Base-by-base conservation (phyloP, 1,140 invertebrate genomes). In the Aphis gossypii region DNA sequence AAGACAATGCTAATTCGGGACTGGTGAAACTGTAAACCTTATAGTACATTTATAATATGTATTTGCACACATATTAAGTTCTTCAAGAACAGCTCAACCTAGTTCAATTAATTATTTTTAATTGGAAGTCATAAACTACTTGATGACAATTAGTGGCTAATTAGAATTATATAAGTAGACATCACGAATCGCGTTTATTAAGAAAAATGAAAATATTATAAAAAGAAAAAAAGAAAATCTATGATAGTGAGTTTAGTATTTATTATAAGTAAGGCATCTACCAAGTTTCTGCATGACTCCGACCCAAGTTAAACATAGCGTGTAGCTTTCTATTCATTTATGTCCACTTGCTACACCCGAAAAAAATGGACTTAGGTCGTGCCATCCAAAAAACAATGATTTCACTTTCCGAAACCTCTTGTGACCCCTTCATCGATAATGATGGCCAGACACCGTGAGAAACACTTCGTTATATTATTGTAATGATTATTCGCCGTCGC, bases 371-470 rank as follows among this genome's bases (percentile, higher is more conserved):
- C 76, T 86, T 56, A 14, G 76, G 76, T 93, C 92, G 92, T 93
- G 46, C n/a, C n/a, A 35, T 48, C 46, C 82, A 44, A 86, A 92
- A 93, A 93, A 93, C 46, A 93, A 84, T 86, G 92, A 93, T 93
- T 93, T 93, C 92, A 93, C 92, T 93, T 93, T 93, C 48, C 23
- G 92, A 54, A 90, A 93, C 92, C 82, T 93, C 48, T 93, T 38
- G 82, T 93, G 92, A 93, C 92, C 92, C 38, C 82, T 86, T 51
- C 82, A 83, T 92, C 44, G 48, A 93, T 93, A 86, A 93, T 93
- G 82, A 51, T 41, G 51, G 48, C 48, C 38, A 93, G 76, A 93
- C 48, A 93, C 92, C 92, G 92, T 93, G 92, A 93, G 92, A 93
- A 92, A 84, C 76, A 54, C 92, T 25, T 84, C 76, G 82, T 93